Conservation (phyloP, 2,797 vertebrate genomes). For the Chrosomus eos region DNA sequence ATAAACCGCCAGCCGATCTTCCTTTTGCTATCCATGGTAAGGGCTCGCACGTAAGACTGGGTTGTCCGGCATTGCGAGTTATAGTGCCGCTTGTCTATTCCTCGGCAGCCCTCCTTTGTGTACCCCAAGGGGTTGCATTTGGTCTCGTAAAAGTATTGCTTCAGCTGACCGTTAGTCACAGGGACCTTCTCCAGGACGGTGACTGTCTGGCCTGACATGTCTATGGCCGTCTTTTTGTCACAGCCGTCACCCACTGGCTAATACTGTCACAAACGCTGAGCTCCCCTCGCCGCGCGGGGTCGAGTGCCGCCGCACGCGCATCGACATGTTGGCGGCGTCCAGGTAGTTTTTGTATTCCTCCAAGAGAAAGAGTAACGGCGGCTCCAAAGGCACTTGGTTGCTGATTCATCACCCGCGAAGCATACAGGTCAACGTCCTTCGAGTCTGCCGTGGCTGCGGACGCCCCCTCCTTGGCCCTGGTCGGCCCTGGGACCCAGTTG, state of each 20-base stretch:
- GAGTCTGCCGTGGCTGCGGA: slow-evolving; percentile 77
- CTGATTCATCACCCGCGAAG: slow-evolving; percentile 98
- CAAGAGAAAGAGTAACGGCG: slow-evolving; percentile 97
- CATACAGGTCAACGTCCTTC: slow-evolving; percentile 96
- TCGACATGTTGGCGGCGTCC: slow-evolving; percentile 98
- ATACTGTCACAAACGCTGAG: slow-evolving; percentile 99
- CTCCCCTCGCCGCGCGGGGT: slow-evolving; percentile 95
- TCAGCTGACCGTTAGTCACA: slow-evolving; percentile 98
- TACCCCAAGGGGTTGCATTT: slow-evolving; percentile 99
- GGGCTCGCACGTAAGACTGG: slow-evolving; percentile 98
- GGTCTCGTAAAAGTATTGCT: slow-evolving; percentile 99
- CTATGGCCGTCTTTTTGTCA: slow-evolving; percentile 99
- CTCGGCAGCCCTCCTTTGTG: slow-evolving; percentile 98
- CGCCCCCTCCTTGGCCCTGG: slow-evolving; percentile 84
- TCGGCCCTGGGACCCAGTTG: slow-evolving; percentile 79
- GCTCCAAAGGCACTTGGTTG: slow-evolving; percentile 99
- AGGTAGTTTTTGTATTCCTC: slow-evolving; percentile 99
- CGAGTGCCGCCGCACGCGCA: slow-evolving; percentile 97
- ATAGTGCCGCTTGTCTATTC: slow-evolving; percentile 99
- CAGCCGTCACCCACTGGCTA: slow-evolving; percentile 98
- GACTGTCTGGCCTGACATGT: slow-evolving; percentile 98
- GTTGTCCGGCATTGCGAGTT: slow-evolving; percentile 99
- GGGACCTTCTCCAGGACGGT: slow-evolving; percentile 98
- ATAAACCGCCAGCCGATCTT: slow-evolving; percentile 99
- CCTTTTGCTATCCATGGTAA: slow-evolving; percentile 99